A percentile compares a stretch with the other conserved stretches of the same genome.
These are phyloP conservation scores for Rhopalosiphum maidis DNA, from an alignment of 1,140 invertebrate genomes.

Conservation along the genomic window DNA sequence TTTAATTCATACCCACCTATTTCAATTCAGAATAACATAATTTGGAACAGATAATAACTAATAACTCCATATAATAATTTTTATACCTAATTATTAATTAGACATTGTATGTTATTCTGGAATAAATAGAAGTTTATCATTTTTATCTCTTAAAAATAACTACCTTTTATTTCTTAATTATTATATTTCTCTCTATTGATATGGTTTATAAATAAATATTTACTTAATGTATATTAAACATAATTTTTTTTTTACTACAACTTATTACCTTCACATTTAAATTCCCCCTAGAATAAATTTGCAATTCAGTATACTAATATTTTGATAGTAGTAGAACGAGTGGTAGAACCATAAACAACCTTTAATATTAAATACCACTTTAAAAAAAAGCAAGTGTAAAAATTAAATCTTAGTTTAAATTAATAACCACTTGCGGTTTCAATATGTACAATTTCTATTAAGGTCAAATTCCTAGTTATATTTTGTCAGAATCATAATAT, in stretches of 20 bases:
- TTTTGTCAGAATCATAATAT: neutral
- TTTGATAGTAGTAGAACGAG: neutral
- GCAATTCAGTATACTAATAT: neutral
- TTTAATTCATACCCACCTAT: too few relatives aligned
- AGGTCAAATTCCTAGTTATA: neutral
- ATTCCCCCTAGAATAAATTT: neutral
- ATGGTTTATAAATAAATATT: too few relatives aligned
- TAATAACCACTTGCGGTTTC: neutral
- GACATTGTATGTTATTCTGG: neutral
- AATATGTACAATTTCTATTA: neutral
- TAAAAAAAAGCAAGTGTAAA: neutral
- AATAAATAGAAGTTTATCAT: neutral
- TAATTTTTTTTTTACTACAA: neutral
- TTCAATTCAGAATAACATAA: too few relatives aligned
- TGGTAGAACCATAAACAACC: too few relatives aligned
- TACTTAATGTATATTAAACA: too few relatives aligned
- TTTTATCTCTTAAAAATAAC: neutral
- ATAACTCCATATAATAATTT: neutral
- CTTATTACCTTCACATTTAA: neutral
- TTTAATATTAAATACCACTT: neutral
- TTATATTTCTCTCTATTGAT: too few relatives aligned
- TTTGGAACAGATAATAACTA: neutral
- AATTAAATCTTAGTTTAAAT: neutral
- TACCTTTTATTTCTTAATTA: neutral
- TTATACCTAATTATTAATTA: neutral